phyloP scores from a whole-genome alignment of 1,140 invertebrate species.

The Aphaenogaster floridana region DNA sequence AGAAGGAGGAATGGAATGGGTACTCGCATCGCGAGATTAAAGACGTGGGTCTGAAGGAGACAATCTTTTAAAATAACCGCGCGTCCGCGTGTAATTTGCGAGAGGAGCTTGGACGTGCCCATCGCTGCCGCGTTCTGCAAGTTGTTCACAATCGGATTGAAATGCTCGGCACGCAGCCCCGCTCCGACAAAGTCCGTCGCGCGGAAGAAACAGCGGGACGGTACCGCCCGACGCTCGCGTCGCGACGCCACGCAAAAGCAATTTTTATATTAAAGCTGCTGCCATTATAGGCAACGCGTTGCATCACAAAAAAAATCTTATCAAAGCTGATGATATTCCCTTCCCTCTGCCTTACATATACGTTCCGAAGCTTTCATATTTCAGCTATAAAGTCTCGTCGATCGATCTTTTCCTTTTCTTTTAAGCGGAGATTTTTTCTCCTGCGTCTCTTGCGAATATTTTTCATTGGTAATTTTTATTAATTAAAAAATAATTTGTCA shows the following conservation, averaged over 20 bases:
- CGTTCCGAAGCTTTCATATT: not conserved
- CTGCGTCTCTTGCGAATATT: not conserved
- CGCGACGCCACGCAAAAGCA: constrained; percentile 50
- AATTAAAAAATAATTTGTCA: not conserved
- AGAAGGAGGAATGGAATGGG: not conserved
- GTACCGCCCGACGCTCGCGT: constrained; percentile 3
- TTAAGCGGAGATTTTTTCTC: not conserved
- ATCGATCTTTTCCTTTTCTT: not conserved
- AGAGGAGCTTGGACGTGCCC: constrained; percentile 42
- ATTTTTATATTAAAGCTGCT: constrained; percentile 64
- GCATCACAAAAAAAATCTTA: constrained; percentile 33
- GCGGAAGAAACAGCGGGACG: constrained; percentile 47
- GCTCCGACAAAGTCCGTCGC: constrained; percentile 47
- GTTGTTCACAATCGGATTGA: constrained; percentile 46
- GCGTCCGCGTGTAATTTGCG: constrained; percentile 65
- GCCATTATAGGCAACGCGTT: constrained; percentile 23
- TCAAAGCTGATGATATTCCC: not conserved
- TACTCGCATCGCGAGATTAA: constrained; percentile 71
- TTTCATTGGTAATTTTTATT: not conserved
- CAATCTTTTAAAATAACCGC: constrained; percentile 76
- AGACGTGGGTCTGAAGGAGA: constrained; percentile 67
- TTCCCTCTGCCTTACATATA: not conserved
- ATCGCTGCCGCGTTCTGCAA: constrained; percentile 27
- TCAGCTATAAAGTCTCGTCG: not conserved
- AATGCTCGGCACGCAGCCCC: constrained; percentile 59